Percentiles rank a stretch among this genome's conserved stretches.
Evolutionary conservation across 1,140 invertebrate genomes (phyloP).

Genomic region (Drosophila murphyi): DNA sequence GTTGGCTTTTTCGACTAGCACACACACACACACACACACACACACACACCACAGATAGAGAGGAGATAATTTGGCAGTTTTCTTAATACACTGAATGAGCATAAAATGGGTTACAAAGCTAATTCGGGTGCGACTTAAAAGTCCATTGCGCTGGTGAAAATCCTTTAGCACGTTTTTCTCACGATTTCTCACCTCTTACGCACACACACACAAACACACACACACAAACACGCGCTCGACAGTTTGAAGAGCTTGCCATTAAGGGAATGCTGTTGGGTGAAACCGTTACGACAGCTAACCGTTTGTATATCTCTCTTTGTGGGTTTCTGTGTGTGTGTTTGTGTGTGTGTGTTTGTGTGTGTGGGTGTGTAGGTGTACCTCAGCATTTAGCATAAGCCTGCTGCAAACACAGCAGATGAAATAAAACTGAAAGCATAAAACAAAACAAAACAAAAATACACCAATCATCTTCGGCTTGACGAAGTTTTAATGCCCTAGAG

Average conservation of each 20-base stretch:
- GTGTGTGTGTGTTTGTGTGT: neutral
- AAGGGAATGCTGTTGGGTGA: slow-evolving; percentile 11
- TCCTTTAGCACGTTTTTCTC: slow-evolving; percentile 4
- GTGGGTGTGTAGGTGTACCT: neutral
- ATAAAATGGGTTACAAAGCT: slow-evolving; percentile 39
- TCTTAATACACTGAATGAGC: slow-evolving; percentile 57
- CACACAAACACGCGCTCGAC: neutral
- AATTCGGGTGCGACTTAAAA: slow-evolving; percentile 32
- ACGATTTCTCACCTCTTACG: neutral
- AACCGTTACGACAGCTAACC: neutral
- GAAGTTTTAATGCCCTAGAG: neutral
- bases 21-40: slow-evolving; percentile 6
- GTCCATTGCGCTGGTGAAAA: slow-evolving; percentile 10
- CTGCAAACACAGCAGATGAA: neutral
- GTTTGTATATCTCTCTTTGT: neutral
- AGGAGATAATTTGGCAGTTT: neutral
- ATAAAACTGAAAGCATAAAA: neutral
- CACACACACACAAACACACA: neutral
- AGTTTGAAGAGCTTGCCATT: slow-evolving; percentile 29
- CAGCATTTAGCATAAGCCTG: neutral
- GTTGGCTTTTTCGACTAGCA: slow-evolving; percentile 42
- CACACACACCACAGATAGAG: neutral
- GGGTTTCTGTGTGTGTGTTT: neutral
- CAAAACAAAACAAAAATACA: neutral
- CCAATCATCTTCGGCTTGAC: neutral